phyloP scores from a whole-genome alignment of 2,113 vertebrate species.

The Arenaria interpres region DNA sequence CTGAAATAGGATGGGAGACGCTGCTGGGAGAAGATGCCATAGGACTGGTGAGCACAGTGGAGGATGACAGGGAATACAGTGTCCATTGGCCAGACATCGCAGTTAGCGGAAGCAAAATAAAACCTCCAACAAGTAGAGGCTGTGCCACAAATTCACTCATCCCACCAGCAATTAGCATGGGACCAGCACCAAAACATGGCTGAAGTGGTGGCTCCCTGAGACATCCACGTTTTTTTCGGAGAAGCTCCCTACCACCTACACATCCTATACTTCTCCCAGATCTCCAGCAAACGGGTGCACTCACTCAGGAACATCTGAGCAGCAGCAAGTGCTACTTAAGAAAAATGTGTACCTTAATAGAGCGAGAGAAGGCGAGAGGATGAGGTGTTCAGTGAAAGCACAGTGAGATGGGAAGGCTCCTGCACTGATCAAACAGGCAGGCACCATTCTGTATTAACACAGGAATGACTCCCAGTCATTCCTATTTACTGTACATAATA shows the following conservation, averaged over 20 bases:
- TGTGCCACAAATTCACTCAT: neutral
- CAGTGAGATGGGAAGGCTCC: neutral
- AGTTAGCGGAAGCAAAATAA: neutral
- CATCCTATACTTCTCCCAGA: neutral
- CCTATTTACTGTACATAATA: neutral
- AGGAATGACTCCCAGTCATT: neutral
- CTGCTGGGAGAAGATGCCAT: neutral
- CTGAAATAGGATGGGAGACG: neutral
- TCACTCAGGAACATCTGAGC: neutral
- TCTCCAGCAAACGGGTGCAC: neutral
- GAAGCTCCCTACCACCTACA: neutral
- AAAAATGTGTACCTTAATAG: neutral
- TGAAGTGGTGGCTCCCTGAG: neutral
- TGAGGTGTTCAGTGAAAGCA: neutral
- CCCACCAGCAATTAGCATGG: neutral
- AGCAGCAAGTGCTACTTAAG: neutral
- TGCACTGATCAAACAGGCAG: neutral
- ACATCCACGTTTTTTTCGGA: neutral
- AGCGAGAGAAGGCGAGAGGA: neutral
- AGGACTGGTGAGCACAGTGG: neutral
- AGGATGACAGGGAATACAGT: neutral
- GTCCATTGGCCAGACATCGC: rapidly evolving
- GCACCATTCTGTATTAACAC: neutral
- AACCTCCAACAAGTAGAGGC: neutral
- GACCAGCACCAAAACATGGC: neutral